phyloP scores from a whole-genome alignment of 2,113 vertebrate species.

The Corydoras maculifer region DNA sequence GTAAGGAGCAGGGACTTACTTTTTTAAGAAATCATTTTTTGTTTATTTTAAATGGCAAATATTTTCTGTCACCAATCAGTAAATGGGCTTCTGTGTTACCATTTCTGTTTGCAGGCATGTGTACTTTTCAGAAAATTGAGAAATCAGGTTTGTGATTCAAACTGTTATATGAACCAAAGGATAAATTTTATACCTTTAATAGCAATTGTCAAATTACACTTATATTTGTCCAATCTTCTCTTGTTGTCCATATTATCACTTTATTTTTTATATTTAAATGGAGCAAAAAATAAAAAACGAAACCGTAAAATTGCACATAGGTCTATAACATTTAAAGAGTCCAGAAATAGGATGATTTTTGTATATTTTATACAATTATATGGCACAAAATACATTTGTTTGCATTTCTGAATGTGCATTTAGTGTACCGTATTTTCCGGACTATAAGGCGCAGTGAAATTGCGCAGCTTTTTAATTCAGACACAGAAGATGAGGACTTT shows the following conservation, averaged over 20 bases:
- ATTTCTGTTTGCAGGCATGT: neutral
- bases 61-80: neutral
- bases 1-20: conserved; percentile 2
- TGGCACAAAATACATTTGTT: too few relatives aligned
- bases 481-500: too few relatives aligned
- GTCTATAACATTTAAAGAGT: too few relatives aligned
- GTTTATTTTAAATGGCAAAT: neutral
- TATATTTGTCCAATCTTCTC: too few relatives aligned
- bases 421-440: too few relatives aligned
- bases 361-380: too few relatives aligned
- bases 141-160: conserved; percentile 11
- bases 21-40: neutral
- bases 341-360: too few relatives aligned
- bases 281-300: too few relatives aligned
- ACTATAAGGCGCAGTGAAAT: too few relatives aligned
- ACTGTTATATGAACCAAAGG: neutral
- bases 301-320: too few relatives aligned
- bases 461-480: too few relatives aligned
- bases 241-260: neutral
- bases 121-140: neutral
- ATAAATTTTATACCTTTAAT: conserved; percentile 19
- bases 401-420: too few relatives aligned
- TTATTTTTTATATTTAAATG: neutral
- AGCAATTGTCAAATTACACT: neutral
- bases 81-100: conserved; percentile 8